Evolutionary conservation across 1,140 invertebrate species (phyloP), one percentile per base, ranked within the genome.

Genomic region (Eueides isabella): DNA sequence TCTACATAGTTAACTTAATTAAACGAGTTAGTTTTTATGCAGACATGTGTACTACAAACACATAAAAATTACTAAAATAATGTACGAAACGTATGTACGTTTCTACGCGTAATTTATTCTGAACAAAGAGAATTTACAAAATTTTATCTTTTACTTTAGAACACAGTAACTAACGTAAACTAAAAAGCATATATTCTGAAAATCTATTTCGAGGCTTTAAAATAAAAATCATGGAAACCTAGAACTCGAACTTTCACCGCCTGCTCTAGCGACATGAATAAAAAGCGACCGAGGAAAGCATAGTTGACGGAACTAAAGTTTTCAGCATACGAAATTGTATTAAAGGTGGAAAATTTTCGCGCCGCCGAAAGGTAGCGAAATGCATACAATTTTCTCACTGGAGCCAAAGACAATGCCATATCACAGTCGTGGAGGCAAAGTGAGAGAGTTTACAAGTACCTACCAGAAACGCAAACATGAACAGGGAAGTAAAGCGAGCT

Each of bases 401-500:
- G 81, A 82, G 80, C 68, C 77, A 85, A 86, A 89, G 81, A 90
- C 87, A 90, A 88, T 88, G 84, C 65, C 81, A 81, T 83, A 83
- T 87, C 85, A 86, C 81, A 90, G 86, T 85, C 80, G 82, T 78
- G 75, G 82, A 74, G 75, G 85, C 78, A 87, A 89, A 89, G 83
- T 90, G 83, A 90, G 88, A 88, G 84, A 86, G 84, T 85, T 89
- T 84, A 82, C 84, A 85, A 89, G 88, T 90, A 87, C 86, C 83
- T 90, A 87, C 86, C 83, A 85, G 78, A 78, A 87, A 83, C 82
- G 85, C 87, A 91, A 90, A 91, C 86, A 91, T 71, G 79, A 82
- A 80, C 80, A 72, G 71, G 76, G 44, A 84, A 84, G 85, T 85
- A 85, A 87, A 86, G 82, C 84, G 85, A 84, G 79, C 80, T 81